Base-by-base conservation (phyloP, 2,113 vertebrate species). In the Stegostoma tigrinum region DNA sequence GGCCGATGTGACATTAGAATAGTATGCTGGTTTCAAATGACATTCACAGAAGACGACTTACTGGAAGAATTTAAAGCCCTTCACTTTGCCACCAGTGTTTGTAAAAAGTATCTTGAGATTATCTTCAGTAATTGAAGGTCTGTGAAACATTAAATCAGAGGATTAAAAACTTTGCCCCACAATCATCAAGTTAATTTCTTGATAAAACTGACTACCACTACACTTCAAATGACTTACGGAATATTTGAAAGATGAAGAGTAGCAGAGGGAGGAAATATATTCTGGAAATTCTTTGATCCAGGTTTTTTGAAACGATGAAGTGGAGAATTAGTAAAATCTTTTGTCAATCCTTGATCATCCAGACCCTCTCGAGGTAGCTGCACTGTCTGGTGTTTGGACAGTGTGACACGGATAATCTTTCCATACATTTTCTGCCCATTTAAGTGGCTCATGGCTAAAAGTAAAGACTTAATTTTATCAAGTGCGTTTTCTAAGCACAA, bases 21-120 rank as follows among this genome's bases (percentile, higher is more conserved):
- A 96, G 96, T 23, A 96, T 0, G 7, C 95, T 14, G 96, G 86
- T 61, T 38, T 66, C 19, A 61, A 67, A 93, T 66, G 38, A 90
- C 5, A n/a, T 95, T 96, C 91, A 91, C 96, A 96, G 95, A 97
- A 96, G 96, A 91, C 34, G 96, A 97, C 99, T 97, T 98, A 99
- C 99, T 99, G 99, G 97, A 99, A 99, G 98, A 99, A 99, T 97
- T 99, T 99, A 97, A 99, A 99, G 15, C 99, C 99, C 97, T 99
- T 99, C 97, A 99, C 99, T 96, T 98, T 98, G 97, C 98, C 98
- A 94, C 99, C 98, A 96, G 98, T 98, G 96, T 99, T 99, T 96
- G 98, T 98, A 97, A 99, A 99, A 96, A 99, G 97, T 96, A 98
- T 98, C 96, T 98, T 98, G 95, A 99, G 98, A 97, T 99, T 98